A percentile compares a stretch with the other conserved stretches of the same genome.
Conservation (phyloP, 2,888 invertebrate species). For the Acrobeloides nanus region DNA sequence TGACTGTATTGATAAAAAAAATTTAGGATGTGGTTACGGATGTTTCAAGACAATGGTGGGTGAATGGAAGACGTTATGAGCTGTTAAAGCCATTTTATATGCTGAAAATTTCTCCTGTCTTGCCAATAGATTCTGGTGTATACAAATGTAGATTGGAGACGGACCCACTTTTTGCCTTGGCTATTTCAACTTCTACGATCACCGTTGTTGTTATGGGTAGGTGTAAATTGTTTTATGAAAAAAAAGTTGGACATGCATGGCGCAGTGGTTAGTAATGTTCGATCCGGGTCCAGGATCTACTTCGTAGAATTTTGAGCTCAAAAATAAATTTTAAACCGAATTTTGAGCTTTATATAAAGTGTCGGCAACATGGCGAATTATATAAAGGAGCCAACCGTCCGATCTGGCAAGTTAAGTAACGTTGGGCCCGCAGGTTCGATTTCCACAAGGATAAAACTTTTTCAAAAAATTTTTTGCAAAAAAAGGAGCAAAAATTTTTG, state of each 20-base stretch:
- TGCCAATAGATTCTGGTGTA: slow-evolving; percentile 38
- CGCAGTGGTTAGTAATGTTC: not conserved
- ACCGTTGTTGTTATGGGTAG: slow-evolving; percentile 45
- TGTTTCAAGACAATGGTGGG: slow-evolving; percentile 46
- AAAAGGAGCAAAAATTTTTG: no score
- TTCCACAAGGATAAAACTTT: no score
- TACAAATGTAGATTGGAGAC: slow-evolving; percentile 47
- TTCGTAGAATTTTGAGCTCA: no score
- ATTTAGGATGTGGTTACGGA: slow-evolving; percentile 20
- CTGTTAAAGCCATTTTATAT: slow-evolving; percentile 46
- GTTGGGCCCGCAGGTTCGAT: no score
- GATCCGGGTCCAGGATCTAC: not conserved
- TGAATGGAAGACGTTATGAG: slow-evolving; percentile 38
- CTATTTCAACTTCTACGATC: slow-evolving; percentile 25
- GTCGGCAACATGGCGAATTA: no score
- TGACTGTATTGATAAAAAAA: no score
- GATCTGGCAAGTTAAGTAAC: no score
- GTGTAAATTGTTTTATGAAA: slow-evolving; percentile 14
- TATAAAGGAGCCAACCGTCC: no score
- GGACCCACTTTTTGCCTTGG: slow-evolving; percentile 45
- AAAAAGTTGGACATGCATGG: not conserved
- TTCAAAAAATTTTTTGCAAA: no score
- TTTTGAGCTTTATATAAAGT: no score
- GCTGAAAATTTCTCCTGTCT: slow-evolving; percentile 36
- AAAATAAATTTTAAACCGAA: no score